These are phyloP conservation scores for Smutsia temminckii DNA, from an alignment of 2,797 vertebrate genomes.

Conservation along the genomic window DNA sequence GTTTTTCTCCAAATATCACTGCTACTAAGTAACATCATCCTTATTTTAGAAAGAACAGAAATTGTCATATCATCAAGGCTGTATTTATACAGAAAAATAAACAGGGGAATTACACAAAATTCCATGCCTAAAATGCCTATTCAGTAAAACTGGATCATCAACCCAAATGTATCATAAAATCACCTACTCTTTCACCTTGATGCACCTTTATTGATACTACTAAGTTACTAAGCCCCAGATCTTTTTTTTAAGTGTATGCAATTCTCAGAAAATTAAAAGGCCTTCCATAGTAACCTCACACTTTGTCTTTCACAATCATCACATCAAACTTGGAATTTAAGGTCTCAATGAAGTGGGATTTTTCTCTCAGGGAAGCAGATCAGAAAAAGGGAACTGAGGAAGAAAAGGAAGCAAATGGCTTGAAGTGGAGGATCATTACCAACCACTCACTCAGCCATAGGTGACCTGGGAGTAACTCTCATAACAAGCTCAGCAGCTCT, in stretches of 20 bases:
- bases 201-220: background rate
- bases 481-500: background rate
- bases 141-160: background rate
- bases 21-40: background rate
- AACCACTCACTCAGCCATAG: background rate
- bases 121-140: background rate
- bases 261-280: constrained; percentile 6
- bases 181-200: background rate
- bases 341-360: background rate
- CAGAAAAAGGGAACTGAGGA: background rate
- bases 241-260: background rate
- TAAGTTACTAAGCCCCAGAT: background rate
- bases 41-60: constrained; percentile 15
- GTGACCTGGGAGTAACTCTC: background rate
- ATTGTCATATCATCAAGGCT: background rate
- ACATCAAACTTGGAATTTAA: background rate
- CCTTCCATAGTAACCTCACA: background rate
- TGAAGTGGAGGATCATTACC: background rate
- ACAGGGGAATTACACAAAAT: background rate
- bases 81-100: background rate
- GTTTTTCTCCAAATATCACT: background rate
- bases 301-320: background rate
- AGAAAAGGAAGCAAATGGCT: background rate
- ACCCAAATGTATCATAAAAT: background rate
- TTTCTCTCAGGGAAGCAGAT: background rate